Percentiles rank a stretch among this genome's conserved stretches.
Conservation (phyloP, 2,113 vertebrate species). For the Toxotes jaculatrix region DNA sequence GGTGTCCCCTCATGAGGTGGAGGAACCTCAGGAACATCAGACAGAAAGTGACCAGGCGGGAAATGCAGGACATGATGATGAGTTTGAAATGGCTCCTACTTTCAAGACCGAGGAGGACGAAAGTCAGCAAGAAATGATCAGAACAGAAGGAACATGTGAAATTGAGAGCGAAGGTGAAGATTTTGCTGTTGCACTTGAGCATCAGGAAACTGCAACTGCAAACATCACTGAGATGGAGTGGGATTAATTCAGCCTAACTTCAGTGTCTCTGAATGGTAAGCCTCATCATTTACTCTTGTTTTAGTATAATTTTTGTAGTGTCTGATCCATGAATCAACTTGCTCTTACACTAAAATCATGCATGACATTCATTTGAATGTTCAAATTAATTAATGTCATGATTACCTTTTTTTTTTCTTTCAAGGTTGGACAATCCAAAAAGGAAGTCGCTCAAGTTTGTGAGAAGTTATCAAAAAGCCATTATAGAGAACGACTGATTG, state of each 20-base stretch:
- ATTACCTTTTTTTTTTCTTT: slow-evolving; percentile 2
- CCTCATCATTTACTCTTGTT: not conserved
- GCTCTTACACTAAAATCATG: not conserved
- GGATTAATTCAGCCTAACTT: slow-evolving; percentile 21
- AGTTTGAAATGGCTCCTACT: not conserved
- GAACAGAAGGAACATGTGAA: slow-evolving; percentile 11
- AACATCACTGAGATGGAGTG: slow-evolving; percentile 9
- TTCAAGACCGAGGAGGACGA: slow-evolving; percentile 2
- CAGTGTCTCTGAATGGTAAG: slow-evolving; percentile 32
- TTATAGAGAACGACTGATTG: not conserved
- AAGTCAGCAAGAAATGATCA: not conserved
- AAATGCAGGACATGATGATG: not conserved
- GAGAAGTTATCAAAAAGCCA: slow-evolving; percentile 25
- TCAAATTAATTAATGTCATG: not conserved
- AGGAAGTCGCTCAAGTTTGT: not conserved
- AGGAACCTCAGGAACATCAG: slow-evolving; percentile 6
- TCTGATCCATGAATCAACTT: not conserved
- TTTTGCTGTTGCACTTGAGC: slow-evolving; percentile 67
- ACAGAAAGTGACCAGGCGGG: not conserved
- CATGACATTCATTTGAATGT: not conserved
- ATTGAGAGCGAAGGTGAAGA: slow-evolving; percentile 66
- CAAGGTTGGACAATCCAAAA: slow-evolving; percentile 51
- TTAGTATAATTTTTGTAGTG: not conserved
- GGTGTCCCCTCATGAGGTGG: not conserved
- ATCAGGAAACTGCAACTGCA: slow-evolving; percentile 16